Evolutionary conservation across 2,113 vertebrate species (phyloP).

Genomic region (Aegotheles bennettii): DNA sequence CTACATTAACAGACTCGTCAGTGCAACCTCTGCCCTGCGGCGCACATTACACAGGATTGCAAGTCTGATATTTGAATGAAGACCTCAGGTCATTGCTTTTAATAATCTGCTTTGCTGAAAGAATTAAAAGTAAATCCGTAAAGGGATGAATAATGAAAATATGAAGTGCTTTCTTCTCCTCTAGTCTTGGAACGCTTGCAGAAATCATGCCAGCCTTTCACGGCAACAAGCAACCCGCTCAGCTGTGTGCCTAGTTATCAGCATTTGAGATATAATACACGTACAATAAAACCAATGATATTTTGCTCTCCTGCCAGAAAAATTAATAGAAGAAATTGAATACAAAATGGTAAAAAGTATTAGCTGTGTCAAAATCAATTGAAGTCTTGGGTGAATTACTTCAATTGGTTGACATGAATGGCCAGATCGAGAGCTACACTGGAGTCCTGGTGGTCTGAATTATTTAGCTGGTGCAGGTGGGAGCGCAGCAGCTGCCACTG

Average conservation of each 20-base stretch:
- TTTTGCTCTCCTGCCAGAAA: not conserved
- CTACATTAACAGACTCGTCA: constrained; percentile 84
- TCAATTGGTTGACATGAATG: not conserved
- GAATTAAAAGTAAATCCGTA: constrained; percentile 51
- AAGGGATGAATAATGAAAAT: constrained; percentile 27
- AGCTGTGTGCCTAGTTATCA: accelerated
- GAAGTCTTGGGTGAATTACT: not conserved
- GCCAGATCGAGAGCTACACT: not conserved
- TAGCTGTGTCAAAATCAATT: not conserved
- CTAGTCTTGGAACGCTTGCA: not conserved
- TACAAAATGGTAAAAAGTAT: not conserved
- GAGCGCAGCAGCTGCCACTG: not conserved
- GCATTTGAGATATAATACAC: not conserved
- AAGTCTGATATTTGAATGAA: constrained; percentile 63
- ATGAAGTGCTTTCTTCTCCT: not conserved
- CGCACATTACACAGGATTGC: constrained; percentile 74
- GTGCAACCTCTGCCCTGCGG: constrained; percentile 82
- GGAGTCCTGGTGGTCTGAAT: not conserved
- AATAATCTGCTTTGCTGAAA: constrained; percentile 60
- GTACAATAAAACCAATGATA: not conserved
- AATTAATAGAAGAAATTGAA: not conserved
- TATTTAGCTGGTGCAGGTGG: not conserved
- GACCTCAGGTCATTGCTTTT: constrained; percentile 65
- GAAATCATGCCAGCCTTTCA: not conserved
- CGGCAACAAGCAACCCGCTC: not conserved